These are phyloP conservation scores for Diploscapter pachys DNA, from an alignment of 1,140 invertebrate species.

Conservation along the genomic window DNA sequence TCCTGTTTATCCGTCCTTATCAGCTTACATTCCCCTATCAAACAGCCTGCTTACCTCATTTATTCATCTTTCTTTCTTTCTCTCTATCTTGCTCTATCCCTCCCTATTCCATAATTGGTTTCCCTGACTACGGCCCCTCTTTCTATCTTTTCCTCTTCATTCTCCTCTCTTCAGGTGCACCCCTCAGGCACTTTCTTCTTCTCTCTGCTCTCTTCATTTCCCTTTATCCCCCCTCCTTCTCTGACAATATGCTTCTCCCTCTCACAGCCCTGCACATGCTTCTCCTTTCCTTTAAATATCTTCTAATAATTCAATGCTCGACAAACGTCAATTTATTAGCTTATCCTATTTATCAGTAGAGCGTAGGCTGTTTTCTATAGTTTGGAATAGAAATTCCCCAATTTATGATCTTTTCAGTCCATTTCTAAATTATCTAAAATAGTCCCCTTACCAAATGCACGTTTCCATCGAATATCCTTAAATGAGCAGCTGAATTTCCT, in stretches of 20 bases:
- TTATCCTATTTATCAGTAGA: neutral
- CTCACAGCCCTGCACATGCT: neutral
- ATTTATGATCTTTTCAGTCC: neutral
- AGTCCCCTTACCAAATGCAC: too few relatives aligned
- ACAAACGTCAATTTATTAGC: neutral
- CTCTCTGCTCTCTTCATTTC: neutral
- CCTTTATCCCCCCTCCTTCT: slow-evolving; percentile 1
- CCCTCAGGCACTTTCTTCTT: slow-evolving; percentile 13
- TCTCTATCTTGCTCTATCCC: slow-evolving; percentile 5
- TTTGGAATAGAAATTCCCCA: slow-evolving; percentile 5
- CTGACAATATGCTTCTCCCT: neutral
- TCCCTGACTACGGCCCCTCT: neutral
- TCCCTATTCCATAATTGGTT: neutral
- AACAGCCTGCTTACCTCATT: neutral
- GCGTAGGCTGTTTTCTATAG: neutral
- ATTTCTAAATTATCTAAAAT: too few relatives aligned
- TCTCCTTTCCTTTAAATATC: neutral
- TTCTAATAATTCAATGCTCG: neutral
- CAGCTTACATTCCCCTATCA: too few relatives aligned
- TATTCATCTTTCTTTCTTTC: neutral
- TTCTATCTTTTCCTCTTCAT: slow-evolving; percentile 12
- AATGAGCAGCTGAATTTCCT: too few relatives aligned
- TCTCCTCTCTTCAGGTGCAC: neutral
- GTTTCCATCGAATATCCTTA: too few relatives aligned
- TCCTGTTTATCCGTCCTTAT: too few relatives aligned